phyloP scores from a whole-genome alignment of 2,113 vertebrate genomes.

The Ahaetulla prasina region DNA sequence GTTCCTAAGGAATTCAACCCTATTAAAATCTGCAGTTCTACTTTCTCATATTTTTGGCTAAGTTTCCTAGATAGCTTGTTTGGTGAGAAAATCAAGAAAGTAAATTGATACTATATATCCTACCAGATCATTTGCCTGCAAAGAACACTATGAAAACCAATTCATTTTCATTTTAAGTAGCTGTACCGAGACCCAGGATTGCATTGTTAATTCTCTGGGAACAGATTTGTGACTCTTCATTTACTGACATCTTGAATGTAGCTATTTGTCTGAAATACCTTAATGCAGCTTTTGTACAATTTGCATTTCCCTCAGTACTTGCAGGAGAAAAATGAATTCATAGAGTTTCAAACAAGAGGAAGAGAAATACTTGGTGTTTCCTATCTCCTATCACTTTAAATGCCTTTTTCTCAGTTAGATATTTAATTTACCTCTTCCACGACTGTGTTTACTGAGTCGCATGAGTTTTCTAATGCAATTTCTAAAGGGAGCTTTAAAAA shows the following conservation, averaged over 20 bases:
- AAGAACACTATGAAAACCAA: neutral
- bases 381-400: neutral
- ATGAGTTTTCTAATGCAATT: neutral
- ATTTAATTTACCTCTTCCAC: neutral
- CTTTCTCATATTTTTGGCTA: conserved; percentile 5
- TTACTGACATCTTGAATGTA: conserved; percentile 5
- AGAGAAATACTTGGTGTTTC: neutral
- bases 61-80: conserved; percentile 5
- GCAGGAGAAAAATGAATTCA: too few relatives aligned
- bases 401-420: neutral
- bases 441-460: neutral
- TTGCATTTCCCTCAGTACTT: neutral
- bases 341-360: neutral
- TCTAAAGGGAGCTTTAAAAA: neutral
- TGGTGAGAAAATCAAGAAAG: conserved; percentile 1
- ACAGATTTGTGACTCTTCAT: conserved; percentile 6
- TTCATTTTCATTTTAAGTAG: conserved; percentile 22
- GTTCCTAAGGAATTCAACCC: conserved; percentile 1
- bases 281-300: neutral
- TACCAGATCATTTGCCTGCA: conserved; percentile 1
- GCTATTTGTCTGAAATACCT: neutral
- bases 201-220: neutral
- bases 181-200: neutral
- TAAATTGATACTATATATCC: neutral
- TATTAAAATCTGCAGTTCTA: conserved; percentile 8